Evolutionary conservation across 2,113 vertebrate genomes (phyloP).

Genomic region (Eudyptes chrysolophus): DNA sequence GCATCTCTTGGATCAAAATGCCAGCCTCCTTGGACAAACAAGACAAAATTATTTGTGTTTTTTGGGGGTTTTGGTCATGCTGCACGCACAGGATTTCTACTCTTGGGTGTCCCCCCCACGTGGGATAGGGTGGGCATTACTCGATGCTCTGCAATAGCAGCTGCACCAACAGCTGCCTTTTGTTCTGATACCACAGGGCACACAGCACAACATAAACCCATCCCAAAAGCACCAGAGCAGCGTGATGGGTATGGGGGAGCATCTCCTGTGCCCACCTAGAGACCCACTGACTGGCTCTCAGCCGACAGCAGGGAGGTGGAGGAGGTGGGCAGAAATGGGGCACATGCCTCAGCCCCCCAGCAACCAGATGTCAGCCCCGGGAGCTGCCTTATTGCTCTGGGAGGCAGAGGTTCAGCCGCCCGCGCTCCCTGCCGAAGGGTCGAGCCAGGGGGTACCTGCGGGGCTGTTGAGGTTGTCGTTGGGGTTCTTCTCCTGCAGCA

Average conservation of each 20-base stretch:
- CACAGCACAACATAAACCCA: background rate
- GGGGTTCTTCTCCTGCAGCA: constrained; percentile 82
- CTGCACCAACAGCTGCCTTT: background rate
- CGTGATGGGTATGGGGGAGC: rapidly evolving
- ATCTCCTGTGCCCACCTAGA: background rate
- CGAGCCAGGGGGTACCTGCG: constrained; percentile 68
- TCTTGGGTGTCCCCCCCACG: rapidly evolving
- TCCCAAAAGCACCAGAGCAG: background rate
- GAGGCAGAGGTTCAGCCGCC: rapidly evolving
- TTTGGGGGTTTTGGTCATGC: background rate
- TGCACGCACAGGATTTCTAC: background rate
- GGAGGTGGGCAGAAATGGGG: rapidly evolving
- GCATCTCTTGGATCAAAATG: background rate
- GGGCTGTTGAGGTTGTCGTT: constrained; percentile 88
- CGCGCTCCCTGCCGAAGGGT: rapidly evolving
- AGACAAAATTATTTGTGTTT: background rate
- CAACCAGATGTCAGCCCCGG: background rate
- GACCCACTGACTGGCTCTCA: background rate
- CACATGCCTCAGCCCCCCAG: rapidly evolving
- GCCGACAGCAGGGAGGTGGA: background rate
- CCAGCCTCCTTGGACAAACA: background rate
- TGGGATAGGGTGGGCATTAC: background rate
- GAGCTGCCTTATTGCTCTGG: background rate
- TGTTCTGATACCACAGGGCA: background rate
- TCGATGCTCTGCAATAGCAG: rapidly evolving